Evolutionary conservation across 1,140 invertebrate genomes (phyloP).

Genomic region (Euschistus heros): DNA sequence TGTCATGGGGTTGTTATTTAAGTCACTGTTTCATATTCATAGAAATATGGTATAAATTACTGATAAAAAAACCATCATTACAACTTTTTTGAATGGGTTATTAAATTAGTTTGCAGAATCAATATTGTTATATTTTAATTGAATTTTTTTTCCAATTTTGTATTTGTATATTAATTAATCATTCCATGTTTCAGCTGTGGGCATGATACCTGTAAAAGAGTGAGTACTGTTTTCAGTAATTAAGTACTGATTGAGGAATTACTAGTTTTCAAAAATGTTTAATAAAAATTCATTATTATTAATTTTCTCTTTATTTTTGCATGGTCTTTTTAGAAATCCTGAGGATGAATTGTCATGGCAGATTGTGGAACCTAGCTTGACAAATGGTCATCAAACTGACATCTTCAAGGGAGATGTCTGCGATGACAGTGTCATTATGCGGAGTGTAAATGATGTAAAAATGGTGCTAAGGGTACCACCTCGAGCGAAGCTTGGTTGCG

Average conservation of each 20-base stretch:
- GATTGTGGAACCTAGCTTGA: slow-evolving; percentile 43
- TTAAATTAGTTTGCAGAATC: too few relatives aligned
- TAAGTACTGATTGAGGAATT: neutral
- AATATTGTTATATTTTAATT: too few relatives aligned
- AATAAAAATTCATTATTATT: neutral
- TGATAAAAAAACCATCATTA: too few relatives aligned
- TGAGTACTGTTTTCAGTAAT: slow-evolving; percentile 45
- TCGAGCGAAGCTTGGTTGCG: slow-evolving; percentile 53
- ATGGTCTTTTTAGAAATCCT: slow-evolving; percentile 41
- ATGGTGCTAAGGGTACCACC: slow-evolving; percentile 53
- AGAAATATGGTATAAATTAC: too few relatives aligned
- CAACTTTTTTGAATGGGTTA: too few relatives aligned
- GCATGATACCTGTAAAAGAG: slow-evolving; percentile 84
- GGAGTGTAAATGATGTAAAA: slow-evolving; percentile 38
- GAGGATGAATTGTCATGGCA: slow-evolving; percentile 66
- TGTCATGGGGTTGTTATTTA: too few relatives aligned
- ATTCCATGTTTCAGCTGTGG: slow-evolving; percentile 42
- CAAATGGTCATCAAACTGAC: slow-evolving; percentile 31
- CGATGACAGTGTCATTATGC: slow-evolving; percentile 11
- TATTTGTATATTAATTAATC: slow-evolving; percentile 13
- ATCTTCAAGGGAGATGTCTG: slow-evolving; percentile 27
- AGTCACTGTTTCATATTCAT: too few relatives aligned
- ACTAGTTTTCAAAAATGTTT: neutral
- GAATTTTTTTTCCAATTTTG: too few relatives aligned
- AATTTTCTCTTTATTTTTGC: neutral